Percentiles rank a stretch among this genome's conserved stretches.
phyloP scores from a whole-genome alignment of 2,888 invertebrate genomes.

The Apotomis turbidana region DNA sequence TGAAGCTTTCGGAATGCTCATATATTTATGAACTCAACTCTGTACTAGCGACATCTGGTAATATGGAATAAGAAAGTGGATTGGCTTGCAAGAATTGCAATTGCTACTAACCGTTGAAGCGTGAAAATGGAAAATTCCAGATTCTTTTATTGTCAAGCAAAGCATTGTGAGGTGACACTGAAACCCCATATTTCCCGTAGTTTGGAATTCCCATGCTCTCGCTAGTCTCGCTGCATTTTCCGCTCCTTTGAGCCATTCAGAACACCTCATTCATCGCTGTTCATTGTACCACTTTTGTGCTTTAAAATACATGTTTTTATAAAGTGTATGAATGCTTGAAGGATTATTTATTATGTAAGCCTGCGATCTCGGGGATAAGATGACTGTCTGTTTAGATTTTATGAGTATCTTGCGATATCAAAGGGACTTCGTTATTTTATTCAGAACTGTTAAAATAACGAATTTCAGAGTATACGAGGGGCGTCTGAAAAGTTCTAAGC shows the following conservation, averaged over 20 bases:
- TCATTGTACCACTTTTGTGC: constrained; percentile 8
- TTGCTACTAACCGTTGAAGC: neutral
- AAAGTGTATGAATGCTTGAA: constrained; percentile 3
- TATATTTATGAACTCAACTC: no score
- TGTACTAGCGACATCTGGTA: no score
- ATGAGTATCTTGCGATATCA: no score
- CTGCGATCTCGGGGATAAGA: no score
- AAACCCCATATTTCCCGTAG: constrained; percentile 12
- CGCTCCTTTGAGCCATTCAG: constrained; percentile 21
- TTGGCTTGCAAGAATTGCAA: neutral
- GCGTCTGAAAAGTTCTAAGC: no score
- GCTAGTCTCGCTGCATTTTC: constrained; percentile 1
- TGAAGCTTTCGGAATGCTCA: no score
- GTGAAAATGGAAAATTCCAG: constrained; percentile 8
- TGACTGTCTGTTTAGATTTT: no score
- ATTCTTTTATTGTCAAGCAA: constrained; percentile 9
- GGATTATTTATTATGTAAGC: neutral
- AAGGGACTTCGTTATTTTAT: no score
- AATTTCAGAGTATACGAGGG: no score
- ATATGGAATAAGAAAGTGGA: no score
- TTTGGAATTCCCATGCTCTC: constrained; percentile 2
- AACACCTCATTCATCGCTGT: constrained; percentile 20
- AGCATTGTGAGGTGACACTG: constrained; percentile 11
- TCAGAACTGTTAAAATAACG: no score
- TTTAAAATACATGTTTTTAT: constrained; percentile 3